These are phyloP conservation scores for Eupithecia exiguata DNA, from an alignment of 2,888 invertebrate genomes.

Conservation along the genomic window DNA sequence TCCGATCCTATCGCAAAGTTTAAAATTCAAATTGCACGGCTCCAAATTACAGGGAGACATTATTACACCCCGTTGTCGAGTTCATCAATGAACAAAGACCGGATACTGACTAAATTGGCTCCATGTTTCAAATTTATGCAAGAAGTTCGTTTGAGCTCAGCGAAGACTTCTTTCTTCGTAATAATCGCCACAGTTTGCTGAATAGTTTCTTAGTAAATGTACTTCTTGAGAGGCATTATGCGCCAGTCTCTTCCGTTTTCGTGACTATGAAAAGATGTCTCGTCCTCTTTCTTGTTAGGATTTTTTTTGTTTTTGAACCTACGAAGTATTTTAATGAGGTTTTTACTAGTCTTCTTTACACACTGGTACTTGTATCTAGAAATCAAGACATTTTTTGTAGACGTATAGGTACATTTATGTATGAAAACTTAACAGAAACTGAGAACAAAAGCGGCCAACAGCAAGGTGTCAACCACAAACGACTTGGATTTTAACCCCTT, in stretches of 20 bases:
- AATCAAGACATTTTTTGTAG: neutral
- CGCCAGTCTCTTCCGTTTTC: constrained; percentile 41
- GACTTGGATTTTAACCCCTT: neutral
- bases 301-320: neutral
- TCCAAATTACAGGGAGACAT: constrained; percentile 6
- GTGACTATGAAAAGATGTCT: constrained; percentile 45
- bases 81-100: constrained; percentile 32
- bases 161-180: constrained; percentile 49
- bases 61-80: constrained; percentile 16
- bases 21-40: constrained; percentile 3
- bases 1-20: neutral
- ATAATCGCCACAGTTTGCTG: constrained; percentile 32
- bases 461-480: neutral
- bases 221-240: constrained; percentile 41
- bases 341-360: neutral
- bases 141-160: constrained; percentile 28
- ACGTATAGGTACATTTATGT: neutral
- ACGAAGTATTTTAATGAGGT: neutral
- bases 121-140: constrained; percentile 28
- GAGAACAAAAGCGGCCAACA: neutral
- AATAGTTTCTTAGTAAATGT: constrained; percentile 16
- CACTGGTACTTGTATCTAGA: neutral
- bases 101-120: constrained; percentile 21
- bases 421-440: constrained; percentile 1
- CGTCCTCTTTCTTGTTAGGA: constrained; percentile 17